Evolutionary conservation across 2,113 vertebrate species (phyloP).

Genomic region (Oceanodroma tethys): DNA sequence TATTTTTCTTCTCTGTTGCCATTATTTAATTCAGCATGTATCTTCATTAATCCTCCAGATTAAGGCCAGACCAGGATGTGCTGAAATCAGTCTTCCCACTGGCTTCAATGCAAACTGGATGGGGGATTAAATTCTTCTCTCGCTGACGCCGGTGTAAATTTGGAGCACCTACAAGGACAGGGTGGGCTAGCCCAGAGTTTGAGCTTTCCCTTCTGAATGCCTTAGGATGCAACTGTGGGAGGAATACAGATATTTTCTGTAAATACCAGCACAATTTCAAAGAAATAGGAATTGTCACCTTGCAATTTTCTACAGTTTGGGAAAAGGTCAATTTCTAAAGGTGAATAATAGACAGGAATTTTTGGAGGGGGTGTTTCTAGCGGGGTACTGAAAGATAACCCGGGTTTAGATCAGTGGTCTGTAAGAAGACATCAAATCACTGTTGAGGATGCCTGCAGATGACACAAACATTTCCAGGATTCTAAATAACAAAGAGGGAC

Average conservation of each 20-base stretch:
- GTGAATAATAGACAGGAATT: not conserved
- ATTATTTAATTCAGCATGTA: not conserved
- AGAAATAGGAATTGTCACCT: not conserved
- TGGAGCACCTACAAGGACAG: not conserved
- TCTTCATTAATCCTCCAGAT: constrained; percentile 39
- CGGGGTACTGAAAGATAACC: not conserved
- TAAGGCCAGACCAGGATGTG: constrained; percentile 18
- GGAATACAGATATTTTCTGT: not conserved
- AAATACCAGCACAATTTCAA: not conserved
- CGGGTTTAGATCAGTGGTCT: not conserved
- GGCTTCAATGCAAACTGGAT: not conserved
- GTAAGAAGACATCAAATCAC: not conserved
- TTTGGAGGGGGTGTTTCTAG: not conserved
- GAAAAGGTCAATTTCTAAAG: not conserved
- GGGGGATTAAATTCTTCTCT: not conserved
- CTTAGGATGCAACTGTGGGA: not conserved
- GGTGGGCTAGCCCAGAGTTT: not conserved
- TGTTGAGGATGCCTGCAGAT: not conserved
- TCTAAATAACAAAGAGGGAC: not conserved
- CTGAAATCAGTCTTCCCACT: not conserved
- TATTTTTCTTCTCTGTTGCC: not conserved
- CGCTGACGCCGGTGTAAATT: accelerated
- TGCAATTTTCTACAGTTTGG: not conserved
- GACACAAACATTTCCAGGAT: not conserved
- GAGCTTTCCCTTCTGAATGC: not conserved